These are phyloP conservation scores for Platycnemis pennipes DNA, from an alignment of 2,888 invertebrate genomes.

Conservation along the genomic window DNA sequence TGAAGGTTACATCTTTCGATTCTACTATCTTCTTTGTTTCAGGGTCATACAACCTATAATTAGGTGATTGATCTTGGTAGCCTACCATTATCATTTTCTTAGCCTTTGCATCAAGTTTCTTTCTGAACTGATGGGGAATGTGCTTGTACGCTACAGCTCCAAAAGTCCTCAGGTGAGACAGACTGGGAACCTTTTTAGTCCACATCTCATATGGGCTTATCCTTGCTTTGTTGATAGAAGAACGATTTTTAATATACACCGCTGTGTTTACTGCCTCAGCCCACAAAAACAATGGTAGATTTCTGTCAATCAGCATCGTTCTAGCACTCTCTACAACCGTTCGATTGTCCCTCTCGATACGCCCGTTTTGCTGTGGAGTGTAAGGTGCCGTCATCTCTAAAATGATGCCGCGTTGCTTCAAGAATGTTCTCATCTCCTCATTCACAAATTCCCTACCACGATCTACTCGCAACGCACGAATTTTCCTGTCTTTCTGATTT, in stretches of 20 bases:
- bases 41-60: conserved; percentile 69
- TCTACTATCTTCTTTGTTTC: conserved; percentile 69
- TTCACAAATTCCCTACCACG: conserved; percentile 71
- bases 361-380: conserved; percentile 71
- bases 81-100: conserved; percentile 54
- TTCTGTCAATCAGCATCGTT: conserved; percentile 73
- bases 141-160: too few relatives aligned
- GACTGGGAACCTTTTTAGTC: conserved; percentile 71
- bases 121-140: conserved; percentile 70
- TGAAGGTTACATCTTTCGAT: conserved; percentile 71
- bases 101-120: neutral
- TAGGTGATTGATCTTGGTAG: conserved; percentile 55
- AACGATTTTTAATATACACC: conserved; percentile 74
- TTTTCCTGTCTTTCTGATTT: too few relatives aligned
- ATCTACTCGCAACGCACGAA: too few relatives aligned
- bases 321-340: conserved; percentile 73
- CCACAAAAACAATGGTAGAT: conserved; percentile 73
- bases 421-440: conserved; percentile 69
- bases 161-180: too few relatives aligned
- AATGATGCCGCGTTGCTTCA: conserved; percentile 70
- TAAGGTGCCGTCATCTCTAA: conserved; percentile 69
- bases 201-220: conserved; percentile 70
- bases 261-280: conserved; percentile 74
- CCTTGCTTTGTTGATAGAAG: neutral
- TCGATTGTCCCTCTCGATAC: conserved; percentile 72